Evolutionary conservation across 1,140 invertebrate genomes (phyloP).

Genomic region (Cepaea nemoralis): DNA sequence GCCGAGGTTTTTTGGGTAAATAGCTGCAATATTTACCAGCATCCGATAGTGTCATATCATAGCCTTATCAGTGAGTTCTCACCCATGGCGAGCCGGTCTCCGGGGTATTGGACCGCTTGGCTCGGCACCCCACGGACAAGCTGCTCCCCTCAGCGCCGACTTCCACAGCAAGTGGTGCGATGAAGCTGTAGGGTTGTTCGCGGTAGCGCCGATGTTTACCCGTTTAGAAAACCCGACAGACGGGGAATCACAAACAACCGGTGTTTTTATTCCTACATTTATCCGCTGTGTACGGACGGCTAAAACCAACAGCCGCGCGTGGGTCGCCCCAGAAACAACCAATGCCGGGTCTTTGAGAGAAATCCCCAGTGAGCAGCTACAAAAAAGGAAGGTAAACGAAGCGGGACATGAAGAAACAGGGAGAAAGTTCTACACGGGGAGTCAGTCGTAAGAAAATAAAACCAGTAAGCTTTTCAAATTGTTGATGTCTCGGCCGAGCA

Average conservation of each 20-base stretch:
- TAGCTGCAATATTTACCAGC: conserved; percentile 6
- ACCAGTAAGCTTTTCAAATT: conserved; percentile 13
- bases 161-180: background rate
- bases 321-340: conserved; percentile 12
- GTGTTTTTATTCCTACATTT: conserved; percentile 22
- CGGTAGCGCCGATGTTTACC: background rate
- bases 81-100: conserved; percentile 7
- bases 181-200: background rate
- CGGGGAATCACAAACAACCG: background rate
- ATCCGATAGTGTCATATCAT: conserved; percentile 14
- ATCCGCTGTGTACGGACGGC: background rate
- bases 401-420: background rate
- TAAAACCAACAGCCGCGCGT: conserved; percentile 34
- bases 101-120: background rate
- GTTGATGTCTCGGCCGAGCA: background rate
- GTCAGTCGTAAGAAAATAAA: background rate
- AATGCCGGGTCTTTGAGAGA: conserved; percentile 11
- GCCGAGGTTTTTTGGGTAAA: background rate
- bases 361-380: conserved; percentile 33
- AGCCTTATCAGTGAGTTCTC: conserved; percentile 14
- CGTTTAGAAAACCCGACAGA: background rate
- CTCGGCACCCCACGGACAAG: background rate
- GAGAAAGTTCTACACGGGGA: background rate
- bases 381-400: conserved; percentile 29
- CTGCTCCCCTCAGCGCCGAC: background rate